Percentiles rank a stretch among this genome's conserved stretches.
Conservation (phyloP, 2,113 vertebrate genomes). For the Spea multiplicata region DNA sequence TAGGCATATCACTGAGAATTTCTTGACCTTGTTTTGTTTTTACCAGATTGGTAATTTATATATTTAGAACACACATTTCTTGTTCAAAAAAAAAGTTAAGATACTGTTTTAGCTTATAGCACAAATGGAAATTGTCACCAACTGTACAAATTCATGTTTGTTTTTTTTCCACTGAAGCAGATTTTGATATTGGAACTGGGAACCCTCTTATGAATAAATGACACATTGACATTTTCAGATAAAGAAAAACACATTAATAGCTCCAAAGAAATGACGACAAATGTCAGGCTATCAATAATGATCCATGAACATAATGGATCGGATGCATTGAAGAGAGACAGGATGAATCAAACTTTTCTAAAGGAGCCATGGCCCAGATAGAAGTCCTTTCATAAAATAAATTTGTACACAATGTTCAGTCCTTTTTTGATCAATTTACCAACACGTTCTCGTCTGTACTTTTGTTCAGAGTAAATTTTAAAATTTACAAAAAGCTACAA, state of each 20-base stretch:
- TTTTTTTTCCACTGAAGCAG: conserved; percentile 50
- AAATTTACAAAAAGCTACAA: too few relatives aligned
- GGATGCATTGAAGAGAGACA: conserved; percentile 65
- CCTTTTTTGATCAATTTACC: neutral
- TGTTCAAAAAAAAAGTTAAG: too few relatives aligned
- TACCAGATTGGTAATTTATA: too few relatives aligned
- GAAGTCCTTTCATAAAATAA: conserved; percentile 34
- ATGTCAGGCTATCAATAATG: conserved; percentile 83
- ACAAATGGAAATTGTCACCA: too few relatives aligned
- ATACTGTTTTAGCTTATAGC: too few relatives aligned
- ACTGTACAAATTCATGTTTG: too few relatives aligned
- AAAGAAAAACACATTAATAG: conserved; percentile 71
- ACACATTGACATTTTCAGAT: conserved; percentile 79
- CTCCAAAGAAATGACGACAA: conserved; percentile 77
- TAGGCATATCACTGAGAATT: too few relatives aligned
- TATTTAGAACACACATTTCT: too few relatives aligned
- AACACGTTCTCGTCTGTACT: too few relatives aligned
- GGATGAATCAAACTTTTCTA: conserved; percentile 63
- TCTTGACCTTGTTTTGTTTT: too few relatives aligned
- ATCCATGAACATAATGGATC: conserved; percentile 76
- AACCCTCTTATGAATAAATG: conserved; percentile 80
- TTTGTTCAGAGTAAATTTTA: too few relatives aligned
- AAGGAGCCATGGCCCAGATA: conserved; percentile 49
- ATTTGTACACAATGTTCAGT: conserved; percentile 7
- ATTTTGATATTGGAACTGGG: conserved; percentile 72